Evolutionary conservation across 2,797 vertebrate species (phyloP), one percentile per base, ranked within the genome.

Genomic region (Telmatherina bonti): DNA sequence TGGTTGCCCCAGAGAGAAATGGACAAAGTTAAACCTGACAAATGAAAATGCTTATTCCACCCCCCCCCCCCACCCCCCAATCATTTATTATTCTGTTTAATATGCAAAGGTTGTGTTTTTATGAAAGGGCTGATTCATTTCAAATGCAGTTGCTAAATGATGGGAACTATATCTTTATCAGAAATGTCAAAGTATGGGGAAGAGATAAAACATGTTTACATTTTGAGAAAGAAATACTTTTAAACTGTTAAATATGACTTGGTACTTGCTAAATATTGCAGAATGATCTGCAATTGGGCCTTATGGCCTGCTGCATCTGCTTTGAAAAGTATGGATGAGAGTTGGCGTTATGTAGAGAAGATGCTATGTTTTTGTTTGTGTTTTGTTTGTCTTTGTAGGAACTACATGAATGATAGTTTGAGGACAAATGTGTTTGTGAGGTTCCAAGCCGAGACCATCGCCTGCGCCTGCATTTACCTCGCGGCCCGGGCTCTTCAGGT

Each of bases 391-490:
- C 70, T 70, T 60, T 52, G 65, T 79, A 99, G 98, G 98, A 99
- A 99, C 93, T 99, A 99, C 89, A 99, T 99, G 97, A 99, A 99
- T 11, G 98, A 99, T 90, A 96, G 94, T 84, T 95, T 99, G 79
- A 94, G 98, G 88, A 99, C 97, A 12, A 99, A 97, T n/a, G 97
- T 99, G 75, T 99, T 99, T 84, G 98, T 99, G 89, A 94, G 96
- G 84, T 99, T 99, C 90, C 96, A 99, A 91, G 96, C 96, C 1
- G 98, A 99, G 92, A 99, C 98, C 0, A 97, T 99, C 56, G 98
- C 98, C 0, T 99, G 97, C 88, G 98, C 98, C 88, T 99, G 98
- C 88, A 99, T 99, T 89, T 99, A 96, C 89, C 97, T 99, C 0
- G 97, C 98, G 75, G 97, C 98, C 62, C 93, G 97, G 87, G 97